Conservation (phyloP, 2,113 vertebrate species). For the Pterocles burchelli region DNA sequence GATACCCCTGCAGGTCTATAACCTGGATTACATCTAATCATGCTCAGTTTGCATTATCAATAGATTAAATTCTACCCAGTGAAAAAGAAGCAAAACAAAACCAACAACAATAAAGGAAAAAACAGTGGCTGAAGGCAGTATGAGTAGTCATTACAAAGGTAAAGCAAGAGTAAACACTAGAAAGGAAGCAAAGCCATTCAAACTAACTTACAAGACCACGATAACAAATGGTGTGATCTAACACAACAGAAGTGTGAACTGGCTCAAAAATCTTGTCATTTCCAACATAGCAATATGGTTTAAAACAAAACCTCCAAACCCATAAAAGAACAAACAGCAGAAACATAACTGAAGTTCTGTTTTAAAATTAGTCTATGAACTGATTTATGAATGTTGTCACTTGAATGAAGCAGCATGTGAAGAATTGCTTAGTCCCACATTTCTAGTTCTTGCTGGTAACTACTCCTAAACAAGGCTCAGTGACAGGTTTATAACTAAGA, state of each 20-base stretch:
- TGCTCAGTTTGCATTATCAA: not conserved
- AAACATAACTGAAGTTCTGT: not conserved
- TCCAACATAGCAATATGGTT: not conserved
- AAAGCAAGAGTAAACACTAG: not conserved
- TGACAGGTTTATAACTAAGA: not conserved
- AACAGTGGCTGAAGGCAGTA: not conserved
- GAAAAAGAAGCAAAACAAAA: not conserved
- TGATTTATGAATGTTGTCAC: not conserved
- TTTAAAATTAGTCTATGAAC: not conserved
- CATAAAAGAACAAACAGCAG: not conserved
- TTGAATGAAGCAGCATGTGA: not conserved
- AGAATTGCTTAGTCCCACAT: not conserved
- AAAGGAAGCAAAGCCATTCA: not conserved
- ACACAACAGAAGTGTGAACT: not conserved
- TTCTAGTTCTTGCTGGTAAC: not conserved
- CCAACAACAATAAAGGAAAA: not conserved
- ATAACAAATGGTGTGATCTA: not conserved
- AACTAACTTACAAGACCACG: not conserved
- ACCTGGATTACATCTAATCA: not conserved
- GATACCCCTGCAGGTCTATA: not conserved
- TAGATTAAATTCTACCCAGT: not conserved
- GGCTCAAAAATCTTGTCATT: not conserved
- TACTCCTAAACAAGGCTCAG: not conserved
- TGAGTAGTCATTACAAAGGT: not conserved
- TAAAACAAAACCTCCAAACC: not conserved